Base-by-base conservation (phyloP, 2,888 invertebrate genomes). In the Alloscopus bannaensis region DNA sequence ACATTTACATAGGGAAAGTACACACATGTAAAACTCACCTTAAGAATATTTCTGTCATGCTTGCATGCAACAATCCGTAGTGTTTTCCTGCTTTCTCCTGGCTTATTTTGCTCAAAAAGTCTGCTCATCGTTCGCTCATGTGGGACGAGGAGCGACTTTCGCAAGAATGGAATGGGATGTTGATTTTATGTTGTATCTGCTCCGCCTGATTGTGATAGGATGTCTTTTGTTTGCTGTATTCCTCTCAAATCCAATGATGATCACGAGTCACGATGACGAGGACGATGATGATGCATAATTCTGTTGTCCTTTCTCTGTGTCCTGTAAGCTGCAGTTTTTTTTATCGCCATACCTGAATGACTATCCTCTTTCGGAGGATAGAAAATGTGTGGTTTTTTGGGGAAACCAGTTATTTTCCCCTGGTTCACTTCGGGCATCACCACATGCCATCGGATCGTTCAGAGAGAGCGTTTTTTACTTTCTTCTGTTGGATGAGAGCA, bases 341-440 rank as follows among this genome's bases (percentile, higher is more conserved):
- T 8, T 36, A 36, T 13, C 13, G 13, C 36, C 36, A 8, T 6
- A 13, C 36, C 36, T 13, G 36, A 36, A 8, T 6, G 36, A n/a
- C n/a, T n/a, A n/a, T n/a, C n/a, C n/a, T n/a, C 13, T 36, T 36
- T 36, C 36, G 36, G 36, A 8, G 36, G 36, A 36, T 6, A 36
- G 36, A n/a, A n/a, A n/a, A n/a, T n/a, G n/a, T n/a, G n/a, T n/a
- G n/a, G n/a, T n/a, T n/a, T n/a, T 36, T 16, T 45, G 45, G 45
- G 45, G 45, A 45, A 45, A 45, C n/a, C 28, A 55, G 28, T 26
- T 24, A 26, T 55, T 13, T 55, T 24, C 55, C 42, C 42, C 55
- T 55, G 28, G 28, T 55, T 55, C 55, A 26, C 55, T 55, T 28
- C 55, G 26, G 55, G 55, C 55, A 55, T 55, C 55, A 55, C 55